phyloP scores from a whole-genome alignment of 2,113 vertebrate genomes.

The Antigone vipio region DNA sequence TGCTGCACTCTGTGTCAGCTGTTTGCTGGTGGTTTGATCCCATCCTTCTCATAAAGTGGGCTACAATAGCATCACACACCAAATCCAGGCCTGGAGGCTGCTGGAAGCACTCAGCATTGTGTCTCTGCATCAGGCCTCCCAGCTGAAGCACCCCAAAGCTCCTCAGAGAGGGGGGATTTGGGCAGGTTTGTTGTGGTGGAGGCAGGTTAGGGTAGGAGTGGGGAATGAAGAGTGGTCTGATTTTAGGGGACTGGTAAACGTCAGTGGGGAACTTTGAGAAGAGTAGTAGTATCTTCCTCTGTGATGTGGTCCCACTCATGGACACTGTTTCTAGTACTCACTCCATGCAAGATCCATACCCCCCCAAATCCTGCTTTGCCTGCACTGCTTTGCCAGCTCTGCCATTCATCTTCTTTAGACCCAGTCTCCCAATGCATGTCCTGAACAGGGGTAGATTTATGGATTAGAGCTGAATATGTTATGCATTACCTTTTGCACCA shows the following conservation, averaged over 20 bases:
- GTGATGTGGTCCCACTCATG: background rate
- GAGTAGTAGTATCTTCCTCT: background rate
- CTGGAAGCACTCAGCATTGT: background rate
- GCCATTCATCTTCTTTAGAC: background rate
- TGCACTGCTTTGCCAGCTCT: background rate
- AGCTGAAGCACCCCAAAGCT: background rate
- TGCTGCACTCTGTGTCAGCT: background rate
- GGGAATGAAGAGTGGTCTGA: background rate
- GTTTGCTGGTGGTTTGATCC: background rate
- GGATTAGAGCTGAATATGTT: background rate
- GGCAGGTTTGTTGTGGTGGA: background rate
- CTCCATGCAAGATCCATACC: background rate
- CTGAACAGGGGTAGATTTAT: background rate
- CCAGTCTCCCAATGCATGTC: background rate
- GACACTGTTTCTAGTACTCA: background rate
- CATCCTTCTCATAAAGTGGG: background rate
- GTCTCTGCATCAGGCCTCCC: background rate
- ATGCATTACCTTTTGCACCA: background rate
- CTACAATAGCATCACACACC: fast-evolving
- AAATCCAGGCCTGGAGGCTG: background rate
- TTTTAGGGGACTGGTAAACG: background rate
- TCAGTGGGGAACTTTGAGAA: background rate
- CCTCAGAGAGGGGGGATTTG: background rate
- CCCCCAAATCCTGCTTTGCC: background rate
- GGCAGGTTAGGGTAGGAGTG: background rate